A percentile compares a stretch with the other conserved stretches of the same genome.
phyloP scores from a whole-genome alignment of 2,888 invertebrate species.

The Drosophila prostipennis region DNA sequence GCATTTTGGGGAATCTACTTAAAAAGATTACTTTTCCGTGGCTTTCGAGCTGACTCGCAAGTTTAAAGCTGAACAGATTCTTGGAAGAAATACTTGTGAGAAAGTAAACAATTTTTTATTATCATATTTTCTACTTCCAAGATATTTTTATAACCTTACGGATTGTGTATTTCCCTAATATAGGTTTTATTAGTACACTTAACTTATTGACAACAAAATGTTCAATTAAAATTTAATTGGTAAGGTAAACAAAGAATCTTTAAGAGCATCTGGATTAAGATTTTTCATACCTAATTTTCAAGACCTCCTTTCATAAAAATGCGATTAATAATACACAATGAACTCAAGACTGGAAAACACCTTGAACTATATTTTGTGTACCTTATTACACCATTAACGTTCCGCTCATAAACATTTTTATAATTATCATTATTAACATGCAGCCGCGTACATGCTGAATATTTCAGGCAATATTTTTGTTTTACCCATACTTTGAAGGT shows the following conservation, averaged over 20 bases:
- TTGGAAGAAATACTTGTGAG: background rate
- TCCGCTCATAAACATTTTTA: constrained; percentile 27
- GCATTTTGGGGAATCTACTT: constrained; percentile 28
- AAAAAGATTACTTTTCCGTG: constrained; percentile 27
- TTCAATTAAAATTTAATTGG: background rate
- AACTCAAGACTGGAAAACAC: constrained; percentile 31
- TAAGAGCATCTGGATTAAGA: background rate
- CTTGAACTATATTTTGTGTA: constrained; percentile 69
- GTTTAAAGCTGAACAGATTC: background rate
- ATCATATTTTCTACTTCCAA: background rate
- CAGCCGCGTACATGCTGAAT: constrained; percentile 6
- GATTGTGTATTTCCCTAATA: constrained; percentile 1
- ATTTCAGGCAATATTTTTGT: constrained; percentile 21
- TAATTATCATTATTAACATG: constrained; percentile 55
- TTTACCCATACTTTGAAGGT: constrained; percentile 1
- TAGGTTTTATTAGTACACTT: background rate
- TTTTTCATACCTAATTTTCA: background rate
- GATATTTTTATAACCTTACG: constrained; percentile 2
- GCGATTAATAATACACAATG: background rate
- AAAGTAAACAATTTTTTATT: background rate
- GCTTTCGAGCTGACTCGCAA: background rate
- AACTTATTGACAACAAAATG: background rate
- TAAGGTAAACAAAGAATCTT: constrained; percentile 1
- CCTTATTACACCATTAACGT: constrained; percentile 46
- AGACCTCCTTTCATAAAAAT: background rate